Evolutionary conservation across 1,140 invertebrate species (phyloP).

Genomic region (Conus ventricosus): DNA sequence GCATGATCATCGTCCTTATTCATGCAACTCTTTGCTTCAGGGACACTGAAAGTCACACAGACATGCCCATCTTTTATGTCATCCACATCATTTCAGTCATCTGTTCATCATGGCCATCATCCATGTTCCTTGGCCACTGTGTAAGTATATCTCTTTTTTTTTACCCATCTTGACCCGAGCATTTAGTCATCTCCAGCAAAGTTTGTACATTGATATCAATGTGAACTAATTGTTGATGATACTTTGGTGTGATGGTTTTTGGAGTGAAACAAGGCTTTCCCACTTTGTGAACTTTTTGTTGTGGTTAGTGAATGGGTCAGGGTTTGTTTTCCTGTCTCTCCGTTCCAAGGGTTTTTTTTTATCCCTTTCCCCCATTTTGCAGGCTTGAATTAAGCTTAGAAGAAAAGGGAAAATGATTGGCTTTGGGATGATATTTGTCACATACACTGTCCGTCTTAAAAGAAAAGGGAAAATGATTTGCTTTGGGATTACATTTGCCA

Average conservation of each 20-base stretch:
- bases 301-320: not conserved
- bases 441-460: not conserved
- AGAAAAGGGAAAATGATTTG: not conserved
- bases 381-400: too few relatives aligned
- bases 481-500: too few relatives aligned
- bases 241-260: not conserved
- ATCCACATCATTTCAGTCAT: too few relatives aligned
- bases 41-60: not conserved
- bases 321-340: not conserved
- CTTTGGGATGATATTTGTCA: too few relatives aligned
- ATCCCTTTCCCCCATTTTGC: too few relatives aligned
- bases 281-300: not conserved
- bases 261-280: not conserved
- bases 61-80: too few relatives aligned
- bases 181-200: not conserved
- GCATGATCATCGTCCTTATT: not conserved
- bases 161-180: not conserved
- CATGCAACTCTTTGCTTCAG: not conserved
- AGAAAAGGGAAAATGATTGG: too few relatives aligned
- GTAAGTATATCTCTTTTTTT: not conserved
- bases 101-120: not conserved
- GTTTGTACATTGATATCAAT: not conserved
- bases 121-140: not conserved
- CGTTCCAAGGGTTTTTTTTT: too few relatives aligned
- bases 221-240: not conserved